Conservation (phyloP, 2,888 invertebrate genomes). For the Lycocerus yunnanus region DNA sequence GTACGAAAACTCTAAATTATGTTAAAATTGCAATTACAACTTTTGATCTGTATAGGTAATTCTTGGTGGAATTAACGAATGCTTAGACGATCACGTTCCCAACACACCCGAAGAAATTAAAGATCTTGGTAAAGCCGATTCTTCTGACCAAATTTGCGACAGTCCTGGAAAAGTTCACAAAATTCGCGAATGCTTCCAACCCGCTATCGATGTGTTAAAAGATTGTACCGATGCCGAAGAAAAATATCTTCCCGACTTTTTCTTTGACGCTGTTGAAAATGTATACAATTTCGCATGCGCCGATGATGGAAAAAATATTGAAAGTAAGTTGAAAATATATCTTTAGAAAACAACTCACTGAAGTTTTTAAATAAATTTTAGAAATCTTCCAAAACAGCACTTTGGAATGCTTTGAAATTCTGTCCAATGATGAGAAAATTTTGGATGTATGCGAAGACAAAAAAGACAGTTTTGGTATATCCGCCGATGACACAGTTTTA, state of each 20-base stretch:
- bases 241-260: conserved; percentile 15
- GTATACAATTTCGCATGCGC: conserved; percentile 8
- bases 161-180: not conserved
- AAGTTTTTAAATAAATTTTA: not conserved
- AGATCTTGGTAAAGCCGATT: not conserved
- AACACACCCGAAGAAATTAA: not conserved
- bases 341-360: not conserved
- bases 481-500: not conserved
- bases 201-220: not conserved
- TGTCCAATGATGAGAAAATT: not conserved
- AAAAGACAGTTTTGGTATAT: not conserved
- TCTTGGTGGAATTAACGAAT: not conserved
- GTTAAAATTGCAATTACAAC: not conserved
- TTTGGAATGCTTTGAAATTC: not conserved
- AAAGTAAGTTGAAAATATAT: not conserved
- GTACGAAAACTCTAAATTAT: not conserved
- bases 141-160: conserved; percentile 9
- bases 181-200: conserved; percentile 4
- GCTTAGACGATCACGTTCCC: conserved; percentile 2
- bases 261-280: conserved; percentile 8
- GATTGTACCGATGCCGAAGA: conserved; percentile 5
- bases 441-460: not conserved
- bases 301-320: not conserved
- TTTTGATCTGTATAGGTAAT: not conserved
- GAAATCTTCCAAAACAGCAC: not conserved